Base-by-base conservation (phyloP, 2,888 invertebrate genomes). In the Orchestes rusci region DNA sequence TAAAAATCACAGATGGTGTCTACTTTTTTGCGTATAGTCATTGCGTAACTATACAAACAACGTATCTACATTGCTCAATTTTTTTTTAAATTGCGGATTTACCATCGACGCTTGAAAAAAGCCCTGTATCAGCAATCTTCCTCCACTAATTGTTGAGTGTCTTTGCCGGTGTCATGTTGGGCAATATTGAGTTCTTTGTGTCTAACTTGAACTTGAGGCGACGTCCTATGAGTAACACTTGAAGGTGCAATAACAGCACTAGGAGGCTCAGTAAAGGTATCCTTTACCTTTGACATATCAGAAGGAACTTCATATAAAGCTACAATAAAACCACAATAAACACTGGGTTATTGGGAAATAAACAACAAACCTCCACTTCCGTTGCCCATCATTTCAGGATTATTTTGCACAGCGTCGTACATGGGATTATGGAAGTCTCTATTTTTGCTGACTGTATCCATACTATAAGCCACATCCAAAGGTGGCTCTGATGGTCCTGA, bases 341-440 rank as follows among this genome's bases (percentile, higher is more conserved):
- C 20, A 23, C 37, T 17, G 15, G 3, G 1, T 33, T 33, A 17
- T 15, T n/a, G 17, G 16, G 10, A 30, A 30, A n/a, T 12, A 16
- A 17, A n/a, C 2, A 23, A 23, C 8, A 23, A 23, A 57, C 67
- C 69, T 16, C 48, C 38, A 34, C 51, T 45, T 55, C 79, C 76
- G 56, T 79, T 80, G 52, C 75, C 76, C 53, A 77, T 68, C 19
- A 74, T 70, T 54, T 77, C 77, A 16, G 72, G 69, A 55, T 66
- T 73, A 52, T 80, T 73, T 55, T 83, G 82, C 42, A 84, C 85
- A 35, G 90, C 91, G 63, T 97, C 96, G 69, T 96, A 97, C 88
- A 96, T 94, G 35, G 96, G 96, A 72, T 97, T 97, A 62, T 90
- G 87, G 73, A 97, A 97, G 70, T 97, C 95, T 39, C 94, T 74